phyloP scores from a whole-genome alignment of 2,113 vertebrate genomes.

The Mesitornis unicolor region DNA sequence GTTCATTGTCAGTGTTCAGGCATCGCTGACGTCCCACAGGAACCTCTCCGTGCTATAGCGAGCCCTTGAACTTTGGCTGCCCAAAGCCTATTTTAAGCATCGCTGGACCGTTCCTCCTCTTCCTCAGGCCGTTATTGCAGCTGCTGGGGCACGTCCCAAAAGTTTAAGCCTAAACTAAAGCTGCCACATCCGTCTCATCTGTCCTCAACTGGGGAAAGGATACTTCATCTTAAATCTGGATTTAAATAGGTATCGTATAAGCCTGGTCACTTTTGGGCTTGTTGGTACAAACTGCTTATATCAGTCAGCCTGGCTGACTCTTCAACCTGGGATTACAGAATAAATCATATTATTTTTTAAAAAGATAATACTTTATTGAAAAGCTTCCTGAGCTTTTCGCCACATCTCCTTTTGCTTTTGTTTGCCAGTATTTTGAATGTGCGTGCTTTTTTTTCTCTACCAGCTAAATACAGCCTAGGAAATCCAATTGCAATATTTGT shows the following conservation, averaged over 20 bases:
- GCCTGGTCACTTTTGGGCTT: not conserved
- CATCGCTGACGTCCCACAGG: not conserved
- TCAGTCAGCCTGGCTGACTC: not conserved
- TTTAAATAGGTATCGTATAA: not conserved
- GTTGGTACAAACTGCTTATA: not conserved
- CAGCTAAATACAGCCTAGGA: not conserved
- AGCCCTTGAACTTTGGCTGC: not conserved
- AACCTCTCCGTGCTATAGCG: fast-evolving
- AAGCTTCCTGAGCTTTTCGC: not conserved
- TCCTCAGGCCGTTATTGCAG: not conserved
- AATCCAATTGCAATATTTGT: not conserved
- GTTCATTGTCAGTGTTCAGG: not conserved
- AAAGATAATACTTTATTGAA: not conserved
- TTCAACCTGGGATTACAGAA: not conserved
- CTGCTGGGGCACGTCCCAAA: not conserved
- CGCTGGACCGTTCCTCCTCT: not conserved
- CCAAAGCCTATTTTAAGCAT: not conserved
- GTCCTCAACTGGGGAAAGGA: not conserved
- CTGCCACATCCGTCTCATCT: not conserved
- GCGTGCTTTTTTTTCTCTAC: not conserved
- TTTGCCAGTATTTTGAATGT: fast-evolving
- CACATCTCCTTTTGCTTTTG: not conserved
- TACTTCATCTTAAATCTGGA: not conserved
- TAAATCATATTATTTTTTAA: not conserved
- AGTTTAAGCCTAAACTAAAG: not conserved